A percentile compares a stretch with the other conserved stretches of the same genome.
Evolutionary conservation across 2,113 vertebrate genomes (phyloP).

Genomic region (Rhinoptilus africanus): DNA sequence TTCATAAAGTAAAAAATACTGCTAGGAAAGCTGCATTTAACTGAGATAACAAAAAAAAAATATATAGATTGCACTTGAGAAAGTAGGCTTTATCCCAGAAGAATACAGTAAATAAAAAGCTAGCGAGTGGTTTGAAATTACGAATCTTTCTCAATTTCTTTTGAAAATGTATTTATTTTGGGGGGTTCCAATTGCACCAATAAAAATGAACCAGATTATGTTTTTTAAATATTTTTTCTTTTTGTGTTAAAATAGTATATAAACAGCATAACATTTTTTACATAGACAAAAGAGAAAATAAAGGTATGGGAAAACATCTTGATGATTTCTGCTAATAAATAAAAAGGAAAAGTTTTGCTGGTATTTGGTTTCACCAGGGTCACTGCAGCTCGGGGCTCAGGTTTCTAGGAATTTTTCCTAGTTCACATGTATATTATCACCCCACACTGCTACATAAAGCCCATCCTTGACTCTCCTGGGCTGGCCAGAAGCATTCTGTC

Average conservation of each 20-base stretch:
- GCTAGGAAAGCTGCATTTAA: slow-evolving; percentile 55
- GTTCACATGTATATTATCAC: not conserved
- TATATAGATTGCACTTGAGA: slow-evolving; percentile 43
- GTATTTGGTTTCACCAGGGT: not conserved
- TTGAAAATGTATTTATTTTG: slow-evolving; percentile 41
- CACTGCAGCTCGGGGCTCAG: not conserved
- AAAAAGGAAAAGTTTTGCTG: not conserved
- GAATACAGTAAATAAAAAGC: slow-evolving; percentile 37
- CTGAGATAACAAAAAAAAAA: slow-evolving; percentile 24
- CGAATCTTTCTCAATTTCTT: slow-evolving; percentile 19
- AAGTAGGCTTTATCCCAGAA: slow-evolving; percentile 41
- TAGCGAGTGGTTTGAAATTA: not conserved
- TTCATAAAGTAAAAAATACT: slow-evolving; percentile 43
- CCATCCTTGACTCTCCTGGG: not conserved
- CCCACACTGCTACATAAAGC: not conserved
- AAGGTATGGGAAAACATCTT: not conserved
- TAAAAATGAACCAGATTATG: not conserved
- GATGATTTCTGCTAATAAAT: slow-evolving; percentile 62
- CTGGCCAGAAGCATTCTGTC: not conserved
- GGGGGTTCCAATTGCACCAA: slow-evolving; percentile 13
- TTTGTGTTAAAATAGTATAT: not conserved
- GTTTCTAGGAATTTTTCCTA: not conserved
- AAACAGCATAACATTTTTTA: slow-evolving; percentile 17
- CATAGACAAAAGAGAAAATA: slow-evolving; percentile 2
- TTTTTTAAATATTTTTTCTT: not conserved